phyloP scores from a whole-genome alignment of 2,113 vertebrate genomes.

The Xenopus laevis region DNA sequence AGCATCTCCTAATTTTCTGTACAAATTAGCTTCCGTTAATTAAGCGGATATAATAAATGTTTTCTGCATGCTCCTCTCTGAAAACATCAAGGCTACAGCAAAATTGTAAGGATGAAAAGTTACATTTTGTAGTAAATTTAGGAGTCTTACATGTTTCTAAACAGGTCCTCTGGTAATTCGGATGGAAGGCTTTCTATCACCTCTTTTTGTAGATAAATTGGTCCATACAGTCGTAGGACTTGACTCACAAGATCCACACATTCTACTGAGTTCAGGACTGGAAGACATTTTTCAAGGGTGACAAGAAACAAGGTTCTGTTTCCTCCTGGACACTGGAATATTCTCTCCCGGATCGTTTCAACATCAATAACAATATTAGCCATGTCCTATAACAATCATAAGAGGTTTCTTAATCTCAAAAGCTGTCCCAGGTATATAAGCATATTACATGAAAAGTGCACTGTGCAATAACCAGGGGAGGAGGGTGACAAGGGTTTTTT shows the following conservation, averaged over 20 bases:
- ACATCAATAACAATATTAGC: slow-evolving; percentile 54
- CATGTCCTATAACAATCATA: slow-evolving; percentile 53
- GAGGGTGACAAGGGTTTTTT: too few relatives aligned
- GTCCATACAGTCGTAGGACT: slow-evolving; percentile 53
- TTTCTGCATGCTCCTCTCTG: too few relatives aligned
- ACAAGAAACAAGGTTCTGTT: slow-evolving; percentile 69
- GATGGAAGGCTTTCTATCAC: slow-evolving; percentile 57
- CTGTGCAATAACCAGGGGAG: too few relatives aligned
- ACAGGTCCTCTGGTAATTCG: slow-evolving; percentile 60
- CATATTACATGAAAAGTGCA: too few relatives aligned
- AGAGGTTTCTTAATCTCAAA: too few relatives aligned
- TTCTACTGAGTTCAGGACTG: slow-evolving; percentile 56
- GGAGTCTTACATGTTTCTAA: slow-evolving; percentile 72
- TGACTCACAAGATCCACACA: slow-evolving; percentile 68
- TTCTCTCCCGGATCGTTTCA: slow-evolving; percentile 51
- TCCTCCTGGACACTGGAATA: slow-evolving; percentile 67
- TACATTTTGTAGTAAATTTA: background rate
- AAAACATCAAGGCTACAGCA: too few relatives aligned
- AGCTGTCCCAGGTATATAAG: too few relatives aligned
- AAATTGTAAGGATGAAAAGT: too few relatives aligned
- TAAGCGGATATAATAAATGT: too few relatives aligned
- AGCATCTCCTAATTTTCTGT: too few relatives aligned
- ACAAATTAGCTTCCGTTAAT: too few relatives aligned
- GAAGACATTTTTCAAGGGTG: slow-evolving; percentile 67
- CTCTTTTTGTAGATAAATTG: slow-evolving; percentile 62